Conservation (phyloP, 2,888 invertebrate species). For the Prosapia bicincta region DNA sequence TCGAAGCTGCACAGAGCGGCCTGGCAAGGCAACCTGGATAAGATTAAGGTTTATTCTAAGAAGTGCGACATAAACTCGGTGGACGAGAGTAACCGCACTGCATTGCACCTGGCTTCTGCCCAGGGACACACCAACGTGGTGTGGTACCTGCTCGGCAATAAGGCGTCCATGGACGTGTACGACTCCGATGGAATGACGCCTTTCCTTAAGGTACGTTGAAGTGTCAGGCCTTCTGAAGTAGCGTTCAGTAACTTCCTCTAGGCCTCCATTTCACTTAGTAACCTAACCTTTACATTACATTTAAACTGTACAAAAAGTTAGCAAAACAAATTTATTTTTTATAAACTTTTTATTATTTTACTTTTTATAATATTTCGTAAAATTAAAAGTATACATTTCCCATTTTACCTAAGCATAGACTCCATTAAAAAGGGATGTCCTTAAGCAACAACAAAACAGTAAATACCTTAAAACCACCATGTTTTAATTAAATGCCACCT, state of each 20-base stretch:
- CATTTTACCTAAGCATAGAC: too few species aligned
- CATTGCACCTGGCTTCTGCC: conserved; percentile 43
- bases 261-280: too few species aligned
- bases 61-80: conserved; percentile 41
- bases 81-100: conserved; percentile 41
- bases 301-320: background rate
- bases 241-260: too few species aligned
- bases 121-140: conserved; percentile 43
- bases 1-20: conserved; percentile 43
- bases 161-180: conserved; percentile 40
- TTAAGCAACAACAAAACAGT: too few species aligned
- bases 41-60: conserved; percentile 41
- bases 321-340: background rate
- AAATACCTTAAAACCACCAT: too few species aligned
- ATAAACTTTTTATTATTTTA: background rate
- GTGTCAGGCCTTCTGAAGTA: too few species aligned
- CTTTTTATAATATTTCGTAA: too few species aligned
- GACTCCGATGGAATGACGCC: conserved; percentile 43
- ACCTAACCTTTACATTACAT: too few species aligned
- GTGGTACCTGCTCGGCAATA: conserved; percentile 42
- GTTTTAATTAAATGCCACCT: too few species aligned
- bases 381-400: too few species aligned
- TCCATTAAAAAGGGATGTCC: too few species aligned
- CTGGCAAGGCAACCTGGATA: conserved; percentile 43
- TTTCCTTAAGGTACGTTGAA: conserved; percentile 42